These are phyloP conservation scores for Penaeus vannamei DNA, from an alignment of 1,140 invertebrate species.

Conservation along the genomic window DNA sequence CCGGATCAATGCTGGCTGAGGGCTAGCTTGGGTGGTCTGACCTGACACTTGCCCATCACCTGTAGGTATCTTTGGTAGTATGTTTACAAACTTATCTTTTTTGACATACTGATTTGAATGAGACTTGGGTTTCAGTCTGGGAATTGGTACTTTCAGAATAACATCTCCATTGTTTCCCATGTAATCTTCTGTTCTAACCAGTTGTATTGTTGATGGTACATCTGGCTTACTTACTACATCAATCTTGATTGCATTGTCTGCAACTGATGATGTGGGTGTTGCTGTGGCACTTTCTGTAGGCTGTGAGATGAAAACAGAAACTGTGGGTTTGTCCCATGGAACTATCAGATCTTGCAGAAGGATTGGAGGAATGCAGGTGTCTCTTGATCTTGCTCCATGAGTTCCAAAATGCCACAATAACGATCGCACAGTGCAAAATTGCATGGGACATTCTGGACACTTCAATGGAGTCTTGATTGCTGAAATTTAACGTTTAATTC, in stretches of 20 bases:
- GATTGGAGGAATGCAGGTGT: conserved; percentile 49
- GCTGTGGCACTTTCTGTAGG: conserved; percentile 16
- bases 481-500: conserved; percentile 30
- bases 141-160: conserved; percentile 63
- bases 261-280: conserved; percentile 9
- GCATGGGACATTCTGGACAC: conserved; percentile 67
- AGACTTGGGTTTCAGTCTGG: conserved; percentile 53
- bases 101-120: conserved; percentile 20
- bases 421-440: conserved; percentile 67
- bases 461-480: conserved; percentile 67
- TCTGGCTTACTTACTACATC: conserved; percentile 34
- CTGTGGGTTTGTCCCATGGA: conserved; percentile 58
- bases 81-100: conserved; percentile 59
- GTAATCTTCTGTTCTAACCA: conserved; percentile 38
- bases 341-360: conserved; percentile 57
- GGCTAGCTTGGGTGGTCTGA: background rate
- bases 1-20: conserved; percentile 17
- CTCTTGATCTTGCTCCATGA: conserved; percentile 46
- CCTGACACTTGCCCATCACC: conserved; percentile 17
- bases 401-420: conserved; percentile 67
- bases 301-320: conserved; percentile 49
- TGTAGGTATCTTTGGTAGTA: conserved; percentile 47
- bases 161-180: conserved; percentile 61
- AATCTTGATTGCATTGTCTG: conserved; percentile 22
- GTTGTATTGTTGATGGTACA: conserved; percentile 2